phyloP scores from a whole-genome alignment of 2,797 vertebrate genomes.

The Coregonus sp. region DNA sequence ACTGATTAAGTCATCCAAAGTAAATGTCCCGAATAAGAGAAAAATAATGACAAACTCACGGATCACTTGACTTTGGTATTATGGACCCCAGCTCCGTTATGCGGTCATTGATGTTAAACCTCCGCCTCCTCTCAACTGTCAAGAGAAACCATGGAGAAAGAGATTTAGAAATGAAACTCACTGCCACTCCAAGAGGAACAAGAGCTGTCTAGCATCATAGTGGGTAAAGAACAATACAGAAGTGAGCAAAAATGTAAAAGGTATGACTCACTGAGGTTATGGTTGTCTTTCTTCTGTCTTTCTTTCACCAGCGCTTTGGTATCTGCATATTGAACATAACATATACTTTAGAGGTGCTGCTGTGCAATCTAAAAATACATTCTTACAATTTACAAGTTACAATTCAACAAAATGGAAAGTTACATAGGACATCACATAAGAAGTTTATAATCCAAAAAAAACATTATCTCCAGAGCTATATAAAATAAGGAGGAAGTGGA shows the following conservation, averaged over 20 bases:
- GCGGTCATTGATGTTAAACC: constrained; percentile 93
- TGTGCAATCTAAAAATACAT: not conserved
- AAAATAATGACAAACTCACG: constrained; percentile 74
- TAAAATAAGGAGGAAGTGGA: not conserved
- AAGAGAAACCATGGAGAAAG: not conserved
- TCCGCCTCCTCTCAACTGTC: constrained; percentile 86
- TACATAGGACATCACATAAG: not conserved
- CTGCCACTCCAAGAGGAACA: constrained; percentile 17
- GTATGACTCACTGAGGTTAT: constrained; percentile 86
- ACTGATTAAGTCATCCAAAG: not conserved
- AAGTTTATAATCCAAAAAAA: not conserved
- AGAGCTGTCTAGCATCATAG: not conserved
- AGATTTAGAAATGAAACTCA: constrained; percentile 11
- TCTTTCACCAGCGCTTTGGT: constrained; percentile 84
- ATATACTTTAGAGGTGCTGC: constrained; percentile 7
- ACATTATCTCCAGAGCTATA: not conserved
- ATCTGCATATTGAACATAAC: constrained; percentile 71
- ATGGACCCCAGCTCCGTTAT: constrained; percentile 90
- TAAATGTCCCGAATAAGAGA: not conserved
- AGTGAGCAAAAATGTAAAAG: not conserved
- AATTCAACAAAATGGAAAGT: too few relatives aligned
- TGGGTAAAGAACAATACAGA: not conserved
- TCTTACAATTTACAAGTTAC: not conserved
- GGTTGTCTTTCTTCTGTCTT: constrained; percentile 92
- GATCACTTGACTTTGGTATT: constrained; percentile 89